A percentile compares a stretch with the other conserved stretches of the same genome.
These are phyloP conservation scores for Dermochelys coriacea DNA, from an alignment of 2,797 vertebrate genomes.

Conservation along the genomic window DNA sequence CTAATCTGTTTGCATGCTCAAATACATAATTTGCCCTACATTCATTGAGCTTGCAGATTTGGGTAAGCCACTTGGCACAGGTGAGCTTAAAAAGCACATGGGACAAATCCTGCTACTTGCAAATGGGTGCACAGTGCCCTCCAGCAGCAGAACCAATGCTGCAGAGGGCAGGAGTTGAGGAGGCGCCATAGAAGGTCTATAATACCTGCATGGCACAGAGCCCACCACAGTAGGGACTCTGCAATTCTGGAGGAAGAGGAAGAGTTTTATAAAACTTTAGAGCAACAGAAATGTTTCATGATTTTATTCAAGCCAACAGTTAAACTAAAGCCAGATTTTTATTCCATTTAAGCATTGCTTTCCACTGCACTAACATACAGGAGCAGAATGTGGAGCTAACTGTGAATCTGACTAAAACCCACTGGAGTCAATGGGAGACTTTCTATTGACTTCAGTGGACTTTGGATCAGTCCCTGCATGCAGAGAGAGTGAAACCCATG, in stretches of 20 bases:
- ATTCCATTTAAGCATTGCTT: not conserved
- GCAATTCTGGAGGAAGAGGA: not conserved
- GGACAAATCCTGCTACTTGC: not conserved
- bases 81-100: not conserved
- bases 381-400: not conserved
- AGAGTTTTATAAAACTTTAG: not conserved
- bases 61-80: not conserved
- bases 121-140: not conserved
- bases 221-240: fast-evolving
- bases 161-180: not conserved
- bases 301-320: not conserved
- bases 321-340: not conserved
- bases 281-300: not conserved
- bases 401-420: not conserved
- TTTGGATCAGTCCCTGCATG: not conserved
- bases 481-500: too few species aligned
- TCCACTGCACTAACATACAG: not conserved
- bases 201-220: not conserved
- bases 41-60: not conserved
- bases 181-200: not conserved
- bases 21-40: not conserved
- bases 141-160: not conserved
- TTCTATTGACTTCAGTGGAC: not conserved
- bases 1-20: not conserved
- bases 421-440: not conserved